Conservation (phyloP, 2,888 invertebrate genomes). For the Abscondita cerata region DNA sequence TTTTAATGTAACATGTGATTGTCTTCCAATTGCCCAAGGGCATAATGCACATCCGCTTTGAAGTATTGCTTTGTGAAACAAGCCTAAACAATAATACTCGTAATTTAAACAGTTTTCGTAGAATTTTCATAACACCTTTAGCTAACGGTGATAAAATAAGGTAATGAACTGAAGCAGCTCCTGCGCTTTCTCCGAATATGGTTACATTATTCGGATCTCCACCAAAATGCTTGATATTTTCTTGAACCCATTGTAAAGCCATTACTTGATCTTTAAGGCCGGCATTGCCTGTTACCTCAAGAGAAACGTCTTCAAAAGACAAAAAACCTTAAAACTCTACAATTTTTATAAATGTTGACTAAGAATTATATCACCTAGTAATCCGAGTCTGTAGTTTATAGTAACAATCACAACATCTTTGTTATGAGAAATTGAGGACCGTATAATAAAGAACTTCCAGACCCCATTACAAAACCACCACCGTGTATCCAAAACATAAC, state of each 20-base stretch:
- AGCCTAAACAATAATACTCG: conserved; percentile 31
- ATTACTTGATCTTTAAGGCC: conserved; percentile 63
- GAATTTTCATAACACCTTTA: conserved; percentile 47
- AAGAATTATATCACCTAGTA: conserved; percentile 47
- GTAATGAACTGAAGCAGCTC: conserved; percentile 60
- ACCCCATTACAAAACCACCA: conserved; percentile 53
- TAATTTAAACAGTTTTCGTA: no score
- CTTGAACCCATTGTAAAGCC: conserved; percentile 62
- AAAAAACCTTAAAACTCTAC: conserved; percentile 57
- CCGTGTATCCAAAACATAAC: conserved; percentile 59
- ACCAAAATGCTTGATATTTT: conserved; percentile 60
- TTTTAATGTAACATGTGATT: conserved; percentile 50
- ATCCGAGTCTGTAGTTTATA: conserved; percentile 54
- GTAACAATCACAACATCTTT: conserved; percentile 54
- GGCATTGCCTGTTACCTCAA: conserved; percentile 63
- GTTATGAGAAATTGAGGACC: conserved; percentile 54
- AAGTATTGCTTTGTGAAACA: conserved; percentile 53
- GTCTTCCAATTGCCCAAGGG: conserved; percentile 46
- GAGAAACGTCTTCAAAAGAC: conserved; percentile 57
- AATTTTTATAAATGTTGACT: not conserved
- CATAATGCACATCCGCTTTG: conserved; percentile 53
- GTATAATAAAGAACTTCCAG: conserved; percentile 48
- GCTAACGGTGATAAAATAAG: conserved; percentile 61
- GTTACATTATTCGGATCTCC: conserved; percentile 63
- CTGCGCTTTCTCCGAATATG: conserved; percentile 64